Conservation (phyloP, 2,888 invertebrate species). For the Athetis lepigone region DNA sequence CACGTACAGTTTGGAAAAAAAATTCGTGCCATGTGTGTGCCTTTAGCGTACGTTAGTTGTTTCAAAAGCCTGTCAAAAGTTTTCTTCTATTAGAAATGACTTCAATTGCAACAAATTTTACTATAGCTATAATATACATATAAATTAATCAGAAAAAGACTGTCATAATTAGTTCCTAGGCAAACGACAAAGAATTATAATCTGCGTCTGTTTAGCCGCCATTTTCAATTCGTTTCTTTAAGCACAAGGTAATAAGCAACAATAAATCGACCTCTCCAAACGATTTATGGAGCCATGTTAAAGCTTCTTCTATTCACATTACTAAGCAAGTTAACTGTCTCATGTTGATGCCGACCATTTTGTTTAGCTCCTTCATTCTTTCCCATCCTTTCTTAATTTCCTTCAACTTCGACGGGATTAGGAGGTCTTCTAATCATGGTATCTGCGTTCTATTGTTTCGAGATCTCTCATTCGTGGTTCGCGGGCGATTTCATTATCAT, state of each 20-base stretch:
- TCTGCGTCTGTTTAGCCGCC: neutral
- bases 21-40: too few relatives aligned
- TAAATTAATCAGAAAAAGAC: neutral
- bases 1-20: too few relatives aligned
- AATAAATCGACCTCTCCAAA: conserved; percentile 17
- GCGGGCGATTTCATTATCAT: conserved; percentile 69
- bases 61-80: too few relatives aligned
- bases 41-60: too few relatives aligned
- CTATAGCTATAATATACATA: too few relatives aligned
- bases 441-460: conserved; percentile 64
- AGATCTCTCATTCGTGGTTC: conserved; percentile 57
- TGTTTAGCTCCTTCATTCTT: conserved; percentile 6
- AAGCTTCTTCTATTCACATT: conserved; percentile 17
- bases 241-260: too few relatives aligned
- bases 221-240: neutral
- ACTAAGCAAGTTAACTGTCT: conserved; percentile 17
- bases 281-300: neutral
- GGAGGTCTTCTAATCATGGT: conserved; percentile 40
- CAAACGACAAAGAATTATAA: neutral
- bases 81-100: too few relatives aligned
- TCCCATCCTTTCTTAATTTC: neutral
- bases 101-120: too few relatives aligned
- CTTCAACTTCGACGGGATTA: neutral
- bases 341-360: conserved; percentile 32
- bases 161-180: neutral